Percentiles rank a stretch among this genome's conserved stretches.
Evolutionary conservation across 2,797 vertebrate species (phyloP).

Genomic region (Arctocebus calabarensis): DNA sequence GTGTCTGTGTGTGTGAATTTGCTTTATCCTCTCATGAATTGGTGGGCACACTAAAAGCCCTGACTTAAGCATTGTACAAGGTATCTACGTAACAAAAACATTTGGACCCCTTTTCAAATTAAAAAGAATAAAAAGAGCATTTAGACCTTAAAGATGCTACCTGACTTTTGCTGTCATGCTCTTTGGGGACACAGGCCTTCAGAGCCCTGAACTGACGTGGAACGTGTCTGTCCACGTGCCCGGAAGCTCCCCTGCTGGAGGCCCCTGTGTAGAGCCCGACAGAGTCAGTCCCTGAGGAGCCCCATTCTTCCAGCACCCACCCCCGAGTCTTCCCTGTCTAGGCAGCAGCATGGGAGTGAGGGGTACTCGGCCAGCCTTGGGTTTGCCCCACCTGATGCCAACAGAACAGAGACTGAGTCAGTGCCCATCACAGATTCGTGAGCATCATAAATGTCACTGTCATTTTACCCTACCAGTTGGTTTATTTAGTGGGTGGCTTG

Average conservation of each 20-base stretch:
- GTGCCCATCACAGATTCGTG: not conserved
- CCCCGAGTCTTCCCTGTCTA: not conserved
- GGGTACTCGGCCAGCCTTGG: not conserved
- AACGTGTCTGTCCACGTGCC: not conserved
- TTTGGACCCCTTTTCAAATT: too few relatives aligned
- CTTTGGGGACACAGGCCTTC: not conserved
- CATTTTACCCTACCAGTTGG: not conserved
- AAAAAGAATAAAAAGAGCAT: too few relatives aligned
- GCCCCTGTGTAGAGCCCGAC: not conserved
- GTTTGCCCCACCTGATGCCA: not conserved
- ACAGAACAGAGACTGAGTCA: not conserved
- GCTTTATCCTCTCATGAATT: too few relatives aligned
- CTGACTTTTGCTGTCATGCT: not conserved
- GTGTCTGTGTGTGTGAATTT: too few relatives aligned
- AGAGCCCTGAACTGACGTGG: not conserved
- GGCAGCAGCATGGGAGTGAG: not conserved
- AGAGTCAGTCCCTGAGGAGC: not conserved
- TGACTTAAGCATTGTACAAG: too few relatives aligned
- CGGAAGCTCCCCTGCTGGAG: not conserved
- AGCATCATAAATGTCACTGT: not conserved
- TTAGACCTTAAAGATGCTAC: not conserved
- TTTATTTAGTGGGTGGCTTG: not conserved
- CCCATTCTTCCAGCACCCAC: not conserved
- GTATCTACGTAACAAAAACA: too few relatives aligned
- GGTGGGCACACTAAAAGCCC: too few relatives aligned